A percentile compares a stretch with the other conserved stretches of the same genome.
These are phyloP conservation scores for Laspeyria flexula DNA, from an alignment of 2,888 invertebrate genomes.

Conservation along the genomic window DNA sequence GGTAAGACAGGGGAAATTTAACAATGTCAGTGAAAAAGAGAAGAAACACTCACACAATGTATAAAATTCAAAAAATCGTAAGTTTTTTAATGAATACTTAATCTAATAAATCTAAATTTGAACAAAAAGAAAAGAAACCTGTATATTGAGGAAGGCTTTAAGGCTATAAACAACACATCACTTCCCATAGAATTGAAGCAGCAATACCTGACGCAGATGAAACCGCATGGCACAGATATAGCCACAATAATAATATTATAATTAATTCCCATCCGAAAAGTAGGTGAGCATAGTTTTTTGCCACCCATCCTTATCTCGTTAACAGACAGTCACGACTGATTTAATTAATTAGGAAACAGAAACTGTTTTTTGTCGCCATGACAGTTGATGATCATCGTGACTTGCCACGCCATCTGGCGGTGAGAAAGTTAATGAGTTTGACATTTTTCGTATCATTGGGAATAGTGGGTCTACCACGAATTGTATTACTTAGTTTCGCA, in stretches of 20 bases:
- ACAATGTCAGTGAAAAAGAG: too few species aligned
- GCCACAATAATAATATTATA: background rate
- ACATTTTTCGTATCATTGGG: conserved; percentile 56
- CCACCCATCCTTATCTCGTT: conserved; percentile 22
- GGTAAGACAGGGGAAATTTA: too few species aligned
- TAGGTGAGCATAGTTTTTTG: conserved; percentile 15
- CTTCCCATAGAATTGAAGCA: too few species aligned
- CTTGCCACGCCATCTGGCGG: conserved; percentile 42
- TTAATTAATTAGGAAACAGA: conserved; percentile 39
- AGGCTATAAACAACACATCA: background rate
- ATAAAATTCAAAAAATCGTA: too few species aligned
- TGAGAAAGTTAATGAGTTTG: conserved; percentile 67
- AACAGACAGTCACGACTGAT: conserved; percentile 38
- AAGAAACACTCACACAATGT: too few species aligned
- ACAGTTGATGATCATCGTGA: conserved; percentile 53
- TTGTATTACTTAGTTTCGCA: too few species aligned
- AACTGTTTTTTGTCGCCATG: conserved; percentile 45
- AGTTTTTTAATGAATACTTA: too few species aligned
- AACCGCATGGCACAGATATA: too few species aligned
- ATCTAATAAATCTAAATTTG: too few species aligned
- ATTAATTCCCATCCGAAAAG: background rate
- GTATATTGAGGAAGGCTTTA: too few species aligned
- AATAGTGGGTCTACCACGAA: background rate
- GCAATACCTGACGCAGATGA: too few species aligned
- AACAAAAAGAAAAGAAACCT: too few species aligned